A percentile compares a stretch with the other conserved stretches of the same genome.
Evolutionary conservation across 2,113 vertebrate species (phyloP).

Genomic region (Stomatorhinus ivindoensis): DNA sequence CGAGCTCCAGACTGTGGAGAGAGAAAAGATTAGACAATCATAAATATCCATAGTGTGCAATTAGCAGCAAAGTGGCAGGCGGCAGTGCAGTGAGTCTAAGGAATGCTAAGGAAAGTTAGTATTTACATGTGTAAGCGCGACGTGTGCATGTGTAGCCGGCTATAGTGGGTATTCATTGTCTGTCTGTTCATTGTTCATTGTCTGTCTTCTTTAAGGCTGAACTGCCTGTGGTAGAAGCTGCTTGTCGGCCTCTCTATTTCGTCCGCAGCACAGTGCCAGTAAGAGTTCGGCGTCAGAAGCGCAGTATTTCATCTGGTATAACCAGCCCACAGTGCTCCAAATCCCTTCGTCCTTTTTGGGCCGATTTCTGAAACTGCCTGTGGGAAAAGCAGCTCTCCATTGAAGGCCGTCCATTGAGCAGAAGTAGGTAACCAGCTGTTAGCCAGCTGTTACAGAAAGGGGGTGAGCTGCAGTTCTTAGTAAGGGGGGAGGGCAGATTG

Average conservation of each 20-base stretch:
- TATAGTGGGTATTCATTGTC: too few species aligned
- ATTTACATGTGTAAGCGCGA: neutral
- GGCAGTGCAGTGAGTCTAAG: neutral
- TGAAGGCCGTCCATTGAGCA: neutral
- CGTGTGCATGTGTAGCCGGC: neutral
- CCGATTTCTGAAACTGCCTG: neutral
- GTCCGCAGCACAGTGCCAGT: neutral
- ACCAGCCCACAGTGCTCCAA: neutral
- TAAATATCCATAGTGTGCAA: neutral
- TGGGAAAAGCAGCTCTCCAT: neutral
- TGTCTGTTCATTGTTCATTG: too few species aligned
- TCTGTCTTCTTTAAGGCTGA: neutral
- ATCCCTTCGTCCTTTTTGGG: neutral
- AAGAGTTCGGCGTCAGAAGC: neutral
- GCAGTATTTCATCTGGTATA: neutral
- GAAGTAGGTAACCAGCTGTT: neutral
- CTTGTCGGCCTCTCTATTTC: neutral
- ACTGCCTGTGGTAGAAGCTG: neutral
- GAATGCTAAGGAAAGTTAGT: neutral
- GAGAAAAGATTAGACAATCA: neutral
- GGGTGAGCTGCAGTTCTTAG: neutral
- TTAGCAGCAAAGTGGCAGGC: neutral
- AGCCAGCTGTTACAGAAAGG: neutral
- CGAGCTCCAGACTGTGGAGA: neutral
- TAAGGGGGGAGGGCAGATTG: neutral